Base-by-base conservation (phyloP, 2,888 invertebrate genomes). In the Pseudococcus jackbeardsleyi region DNA sequence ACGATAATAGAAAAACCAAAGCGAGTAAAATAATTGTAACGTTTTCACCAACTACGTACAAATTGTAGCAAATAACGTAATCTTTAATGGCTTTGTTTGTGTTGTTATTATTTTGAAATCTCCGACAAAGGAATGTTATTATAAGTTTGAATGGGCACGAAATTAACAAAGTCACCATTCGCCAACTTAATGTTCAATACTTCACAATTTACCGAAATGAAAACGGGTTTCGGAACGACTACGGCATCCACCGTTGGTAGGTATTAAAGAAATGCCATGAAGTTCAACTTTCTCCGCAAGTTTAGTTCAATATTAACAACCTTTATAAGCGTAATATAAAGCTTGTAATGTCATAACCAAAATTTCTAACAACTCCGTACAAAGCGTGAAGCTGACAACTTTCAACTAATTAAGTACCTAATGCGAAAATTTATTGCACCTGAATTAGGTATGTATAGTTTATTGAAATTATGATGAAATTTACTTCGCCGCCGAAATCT, bases 281-380 rank as follows among this genome's bases (percentile, higher is more conserved):
- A 72, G 33, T 72, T 72, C 68, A 72, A 33, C 68, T 72, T 72
- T 72, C 68, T 72, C 68, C 68, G 33, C 3, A 33, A 72, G 68
- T 72, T 72, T 72, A 72, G 68, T 72, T 72, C 68, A 72, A 72
- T 79, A 79, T 79, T 79, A 79, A 79, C 79, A 79, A 79, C 79
- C 42, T 79, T 39, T 79, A 42, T 42, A 79, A 42, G 42, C 79
- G 79, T 79, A 42, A 79, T 79, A 79, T 79, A 79, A 79, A 79
- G 79, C 79, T 79, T 79, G 79, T 79, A 79, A 79, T 79, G 79
- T 42, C 79, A 79, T 79, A 79, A 79, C 79, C 79, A 79, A 79
- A 79, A 79, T 79, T 79, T 79, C 79, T 46, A 72, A 72, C 68
- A 72, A 26, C 68, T 72, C 26, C 33, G 68, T 72, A 72, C 68